Evolutionary conservation across 2,113 vertebrate genomes (phyloP).

Genomic region (Okapia johnstoni): DNA sequence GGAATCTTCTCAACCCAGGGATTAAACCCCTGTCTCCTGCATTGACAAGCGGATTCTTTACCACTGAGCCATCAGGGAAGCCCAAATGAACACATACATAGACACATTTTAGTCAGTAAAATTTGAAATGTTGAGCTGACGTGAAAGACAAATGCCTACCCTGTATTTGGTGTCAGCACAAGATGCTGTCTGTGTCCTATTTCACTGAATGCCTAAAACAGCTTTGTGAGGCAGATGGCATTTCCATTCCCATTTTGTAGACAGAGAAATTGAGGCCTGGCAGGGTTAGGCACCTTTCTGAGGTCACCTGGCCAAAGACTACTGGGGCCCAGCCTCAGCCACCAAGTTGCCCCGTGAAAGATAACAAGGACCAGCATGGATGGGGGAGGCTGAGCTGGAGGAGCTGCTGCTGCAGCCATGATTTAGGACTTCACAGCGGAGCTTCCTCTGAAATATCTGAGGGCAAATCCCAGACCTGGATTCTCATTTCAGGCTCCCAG

Average conservation of each 20-base stretch:
- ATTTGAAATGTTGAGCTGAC: background rate
- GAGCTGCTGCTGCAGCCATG: fast-evolving
- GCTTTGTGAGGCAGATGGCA: background rate
- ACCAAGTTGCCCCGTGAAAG: background rate
- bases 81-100: fast-evolving
- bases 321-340: background rate
- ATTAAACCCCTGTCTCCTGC: background rate
- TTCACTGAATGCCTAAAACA: background rate
- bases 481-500: background rate
- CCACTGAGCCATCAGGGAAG: background rate
- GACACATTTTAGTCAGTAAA: background rate
- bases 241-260: background rate
- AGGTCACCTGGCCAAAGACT: background rate
- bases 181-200: fast-evolving
- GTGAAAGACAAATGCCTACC: background rate
- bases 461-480: constrained; percentile 24
- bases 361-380: fast-evolving
- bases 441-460: background rate
- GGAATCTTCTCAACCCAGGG: background rate
- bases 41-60: background rate
- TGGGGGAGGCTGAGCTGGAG: fast-evolving
- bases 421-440: fast-evolving
- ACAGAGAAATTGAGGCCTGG: background rate
- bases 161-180: fast-evolving
- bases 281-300: background rate